Evolutionary conservation across 2,888 invertebrate species (phyloP).

Genomic region (Cheilosia urbana): DNA sequence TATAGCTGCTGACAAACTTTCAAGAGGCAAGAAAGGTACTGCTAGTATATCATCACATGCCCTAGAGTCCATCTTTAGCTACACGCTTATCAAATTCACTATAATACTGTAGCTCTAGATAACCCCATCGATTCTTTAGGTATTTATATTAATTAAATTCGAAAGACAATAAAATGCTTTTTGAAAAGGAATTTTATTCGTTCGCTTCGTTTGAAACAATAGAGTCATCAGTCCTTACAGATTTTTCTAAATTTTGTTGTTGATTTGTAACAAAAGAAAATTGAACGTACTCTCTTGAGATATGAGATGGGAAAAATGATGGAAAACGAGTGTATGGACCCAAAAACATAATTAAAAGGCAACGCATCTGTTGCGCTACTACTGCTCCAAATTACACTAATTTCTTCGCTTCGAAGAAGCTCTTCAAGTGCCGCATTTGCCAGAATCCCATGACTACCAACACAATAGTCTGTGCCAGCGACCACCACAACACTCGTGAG

Average conservation of each 20-base stretch:
- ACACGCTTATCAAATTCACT: slow-evolving; percentile 16
- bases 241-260: slow-evolving; percentile 11
- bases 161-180: neutral
- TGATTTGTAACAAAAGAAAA: slow-evolving; percentile 15
- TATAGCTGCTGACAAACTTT: too few species aligned
- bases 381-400: slow-evolving; percentile 88
- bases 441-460: slow-evolving; percentile 97
- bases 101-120: neutral
- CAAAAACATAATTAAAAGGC: slow-evolving; percentile 17
- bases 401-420: slow-evolving; percentile 99
- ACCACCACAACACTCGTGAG: slow-evolving; percentile 98
- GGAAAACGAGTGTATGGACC: slow-evolving; percentile 21
- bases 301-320: slow-evolving; percentile 18
- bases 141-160: neutral
- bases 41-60: neutral
- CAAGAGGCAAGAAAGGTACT: neutral
- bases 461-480: slow-evolving; percentile 94
- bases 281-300: slow-evolving; percentile 4
- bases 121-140: slow-evolving; percentile 6
- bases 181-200: slow-evolving; percentile 58
- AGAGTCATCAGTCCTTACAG: slow-evolving; percentile 18
- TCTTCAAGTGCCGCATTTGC: slow-evolving; percentile 99
- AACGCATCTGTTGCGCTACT: slow-evolving; percentile 22
- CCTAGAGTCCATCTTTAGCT: neutral
- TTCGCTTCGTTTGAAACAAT: slow-evolving; percentile 50